Percentiles rank a stretch among this genome's conserved stretches.
Conservation (phyloP, 1,140 invertebrate genomes). For the Eupeodes corollae region DNA sequence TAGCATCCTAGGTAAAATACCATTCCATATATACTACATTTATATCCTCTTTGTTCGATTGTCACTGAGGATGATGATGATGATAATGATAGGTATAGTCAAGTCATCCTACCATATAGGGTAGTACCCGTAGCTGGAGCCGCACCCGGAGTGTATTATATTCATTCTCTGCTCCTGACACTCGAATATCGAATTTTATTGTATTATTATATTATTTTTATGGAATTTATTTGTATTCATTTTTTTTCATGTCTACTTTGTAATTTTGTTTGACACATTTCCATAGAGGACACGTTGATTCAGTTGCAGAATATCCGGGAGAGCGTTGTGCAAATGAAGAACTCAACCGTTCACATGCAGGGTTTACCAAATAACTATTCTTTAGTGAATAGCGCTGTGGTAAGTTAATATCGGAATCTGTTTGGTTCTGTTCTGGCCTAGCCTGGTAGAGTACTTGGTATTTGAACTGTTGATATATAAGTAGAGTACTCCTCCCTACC, state of each 20-base stretch:
- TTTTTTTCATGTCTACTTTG: neutral
- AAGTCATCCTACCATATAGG: too few relatives aligned
- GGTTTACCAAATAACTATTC: conserved; percentile 14
- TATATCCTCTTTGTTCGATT: too few relatives aligned
- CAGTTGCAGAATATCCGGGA: conserved; percentile 35
- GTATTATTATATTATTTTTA: too few relatives aligned
- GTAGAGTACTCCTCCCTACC: too few relatives aligned
- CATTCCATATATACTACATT: too few relatives aligned
- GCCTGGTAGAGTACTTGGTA: neutral
- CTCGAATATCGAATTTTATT: too few relatives aligned
- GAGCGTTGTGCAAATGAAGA: conserved; percentile 36
- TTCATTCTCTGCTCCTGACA: neutral
- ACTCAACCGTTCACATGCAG: conserved; percentile 25
- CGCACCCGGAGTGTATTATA: neutral
- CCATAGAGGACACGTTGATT: conserved; percentile 38
- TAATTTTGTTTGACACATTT: conserved; percentile 1
- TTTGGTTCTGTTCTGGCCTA: neutral
- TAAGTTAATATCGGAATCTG: conserved; percentile 12
- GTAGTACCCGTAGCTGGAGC: neutral
- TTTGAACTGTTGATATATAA: too few relatives aligned
- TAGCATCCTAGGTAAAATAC: conserved; percentile 33
- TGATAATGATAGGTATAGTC: too few relatives aligned
- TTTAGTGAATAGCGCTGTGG: conserved; percentile 19
- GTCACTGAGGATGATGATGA: too few relatives aligned
- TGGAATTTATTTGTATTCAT: neutral